phyloP scores from a whole-genome alignment of 2,113 vertebrate genomes.

The Melanocharis versteri region DNA sequence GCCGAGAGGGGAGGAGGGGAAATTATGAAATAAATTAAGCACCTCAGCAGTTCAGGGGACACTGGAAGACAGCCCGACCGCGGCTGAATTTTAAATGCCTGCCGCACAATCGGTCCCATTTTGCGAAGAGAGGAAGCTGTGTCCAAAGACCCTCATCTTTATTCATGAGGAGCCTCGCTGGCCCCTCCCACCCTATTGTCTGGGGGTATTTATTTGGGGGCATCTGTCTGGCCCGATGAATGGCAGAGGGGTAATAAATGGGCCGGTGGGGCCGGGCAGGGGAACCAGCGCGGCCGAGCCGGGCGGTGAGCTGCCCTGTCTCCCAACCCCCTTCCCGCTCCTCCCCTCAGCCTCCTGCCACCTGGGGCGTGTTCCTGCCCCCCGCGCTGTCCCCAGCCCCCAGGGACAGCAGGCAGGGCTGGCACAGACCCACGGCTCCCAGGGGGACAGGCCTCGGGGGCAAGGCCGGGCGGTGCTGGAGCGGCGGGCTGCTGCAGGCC shows the following conservation, averaged over 20 bases:
- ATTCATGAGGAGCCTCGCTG: constrained; percentile 31
- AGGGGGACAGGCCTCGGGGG: neutral
- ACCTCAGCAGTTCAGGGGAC: constrained; percentile 25
- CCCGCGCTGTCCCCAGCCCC: accelerated
- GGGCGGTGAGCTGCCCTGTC: neutral
- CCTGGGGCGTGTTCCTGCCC: neutral
- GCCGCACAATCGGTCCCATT: constrained; percentile 57
- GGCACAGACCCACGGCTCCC: accelerated
- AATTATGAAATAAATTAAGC: constrained; percentile 63
- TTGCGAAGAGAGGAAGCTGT: constrained; percentile 60
- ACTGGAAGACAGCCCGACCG: constrained; percentile 43
- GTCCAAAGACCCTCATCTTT: constrained; percentile 55
- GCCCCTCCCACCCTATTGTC: constrained; percentile 62
- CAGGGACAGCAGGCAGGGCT: neutral
- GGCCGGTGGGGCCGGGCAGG: constrained; percentile 25
- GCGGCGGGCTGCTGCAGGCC: neutral
- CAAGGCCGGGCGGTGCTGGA: neutral
- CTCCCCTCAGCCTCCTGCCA: neutral
- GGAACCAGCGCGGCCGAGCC: neutral
- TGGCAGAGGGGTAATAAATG: constrained; percentile 52
- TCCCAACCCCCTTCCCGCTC: neutral
- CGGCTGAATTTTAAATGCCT: constrained; percentile 64
- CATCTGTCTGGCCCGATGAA: constrained; percentile 60
- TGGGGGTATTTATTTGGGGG: constrained; percentile 64
- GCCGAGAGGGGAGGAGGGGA: neutral